Evolutionary conservation across 2,113 vertebrate genomes (phyloP), one percentile per base, ranked within the genome.

Genomic region (Chrysemys picta): DNA sequence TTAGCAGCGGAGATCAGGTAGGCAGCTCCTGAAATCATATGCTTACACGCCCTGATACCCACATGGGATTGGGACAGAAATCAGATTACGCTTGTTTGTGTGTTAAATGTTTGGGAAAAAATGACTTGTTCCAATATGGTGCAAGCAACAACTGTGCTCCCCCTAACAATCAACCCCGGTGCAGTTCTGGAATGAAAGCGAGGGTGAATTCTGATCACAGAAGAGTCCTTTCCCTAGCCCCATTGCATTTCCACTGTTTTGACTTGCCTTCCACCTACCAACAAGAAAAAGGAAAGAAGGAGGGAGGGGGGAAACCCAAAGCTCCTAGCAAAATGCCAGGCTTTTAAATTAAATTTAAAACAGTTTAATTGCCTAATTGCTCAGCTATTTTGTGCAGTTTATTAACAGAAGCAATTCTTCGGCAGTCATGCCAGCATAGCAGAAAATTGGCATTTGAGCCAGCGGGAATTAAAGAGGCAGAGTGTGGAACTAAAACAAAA

Each of bases 371-470:
- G 98, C 98, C 98, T 99, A 99, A 99, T 99, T 99, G 98, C 98
- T 98, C 97, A 98, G 98, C 98, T 98, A 98, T 98, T 99, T 95
- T 96, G 98, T 98, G 98, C 96, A 95, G 97, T 98, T 98, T 98
- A 98, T 99, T 99, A 99, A 98, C 98, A 98, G 98, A 99, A 98
- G 98, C 97, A 97, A 98, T 99, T 98, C 98, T 97, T 98, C 97
- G 96, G 98, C 98, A 98, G 98, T 97, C 98, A 96, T 98, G 98
- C 98, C 98, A 99, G 98, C 98, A 98, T 98, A 98, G 99, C 99
- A 99, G 99, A 99, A 99, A 99, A 99, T 98, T 99, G 99, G 98
- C 98, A 98, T 98, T 98, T 98, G 98, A 98, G 98, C 98, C 98
- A 98, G 98, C 97, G 98, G 98, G 98, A 99, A 99, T 99, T 99